These are phyloP conservation scores for Nothoprocta pentlandii DNA, from an alignment of 2,113 vertebrate species.

Conservation along the genomic window DNA sequence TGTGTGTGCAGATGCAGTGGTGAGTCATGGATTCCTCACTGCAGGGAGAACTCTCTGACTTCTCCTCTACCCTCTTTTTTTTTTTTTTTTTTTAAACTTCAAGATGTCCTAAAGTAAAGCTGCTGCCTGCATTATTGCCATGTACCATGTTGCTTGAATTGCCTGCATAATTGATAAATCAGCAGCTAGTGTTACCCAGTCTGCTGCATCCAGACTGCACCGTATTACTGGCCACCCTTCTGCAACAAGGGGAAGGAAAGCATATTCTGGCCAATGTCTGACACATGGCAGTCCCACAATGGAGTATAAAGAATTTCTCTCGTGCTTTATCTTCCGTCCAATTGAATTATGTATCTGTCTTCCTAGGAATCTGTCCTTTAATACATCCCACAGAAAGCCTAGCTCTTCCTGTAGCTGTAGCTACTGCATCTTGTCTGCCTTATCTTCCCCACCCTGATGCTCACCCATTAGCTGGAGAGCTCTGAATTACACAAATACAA, in stretches of 20 bases:
- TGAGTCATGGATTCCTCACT: not conserved
- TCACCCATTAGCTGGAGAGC: not conserved
- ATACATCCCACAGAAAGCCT: not conserved
- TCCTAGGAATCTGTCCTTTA: not conserved
- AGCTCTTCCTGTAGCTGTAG: not conserved
- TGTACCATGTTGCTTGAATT: not conserved
- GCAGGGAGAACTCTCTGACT: not conserved
- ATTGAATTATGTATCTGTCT: not conserved
- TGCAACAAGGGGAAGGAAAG: not conserved
- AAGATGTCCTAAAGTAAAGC: not conserved
- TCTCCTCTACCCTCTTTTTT: not conserved
- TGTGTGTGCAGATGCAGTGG: not conserved
- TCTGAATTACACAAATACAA: not conserved
- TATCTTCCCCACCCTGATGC: not conserved
- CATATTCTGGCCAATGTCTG: not conserved
- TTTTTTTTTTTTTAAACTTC: not conserved
- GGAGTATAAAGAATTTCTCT: not conserved
- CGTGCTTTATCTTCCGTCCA: not conserved
- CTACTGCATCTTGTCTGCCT: not conserved
- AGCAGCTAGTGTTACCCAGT: not conserved
- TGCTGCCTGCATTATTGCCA: not conserved
- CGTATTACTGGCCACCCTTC: not conserved
- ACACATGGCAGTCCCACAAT: not conserved
- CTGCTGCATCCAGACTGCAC: not conserved
- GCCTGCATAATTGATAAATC: not conserved